phyloP scores from a whole-genome alignment of 2,797 vertebrate genomes.

The Sparidentex hasta region DNA sequence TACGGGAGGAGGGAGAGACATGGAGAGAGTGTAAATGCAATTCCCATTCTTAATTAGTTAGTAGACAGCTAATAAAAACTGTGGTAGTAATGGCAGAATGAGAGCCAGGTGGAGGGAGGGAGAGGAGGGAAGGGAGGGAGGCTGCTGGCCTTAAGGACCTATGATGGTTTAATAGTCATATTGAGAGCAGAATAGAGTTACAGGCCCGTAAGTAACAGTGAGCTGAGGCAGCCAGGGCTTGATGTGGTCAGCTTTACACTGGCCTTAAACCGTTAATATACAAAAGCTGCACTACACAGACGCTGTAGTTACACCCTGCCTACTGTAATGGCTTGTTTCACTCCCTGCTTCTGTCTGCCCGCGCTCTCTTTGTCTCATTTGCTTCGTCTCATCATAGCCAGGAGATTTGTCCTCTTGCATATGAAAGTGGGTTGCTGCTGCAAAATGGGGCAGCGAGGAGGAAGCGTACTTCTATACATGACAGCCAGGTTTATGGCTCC shows the following conservation, averaged over 20 bases:
- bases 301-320: constrained; percentile 64
- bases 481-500: constrained; percentile 81
- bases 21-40: constrained; percentile 75
- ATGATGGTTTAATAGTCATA: constrained; percentile 87
- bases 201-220: constrained; percentile 78
- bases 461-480: constrained; percentile 58
- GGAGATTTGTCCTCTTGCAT: constrained; percentile 62
- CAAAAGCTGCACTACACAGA: constrained; percentile 64
- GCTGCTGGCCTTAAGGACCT: constrained; percentile 82
- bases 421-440: constrained; percentile 68
- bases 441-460: constrained; percentile 61
- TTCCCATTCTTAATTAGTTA: constrained; percentile 85
- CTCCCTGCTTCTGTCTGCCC: constrained; percentile 54
- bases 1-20: constrained; percentile 51
- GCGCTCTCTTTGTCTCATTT: constrained; percentile 41
- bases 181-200: constrained; percentile 84
- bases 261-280: constrained; percentile 76
- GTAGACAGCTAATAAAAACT: constrained; percentile 85
- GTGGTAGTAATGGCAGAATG: constrained; percentile 79
- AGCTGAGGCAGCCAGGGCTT: constrained; percentile 69
- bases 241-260: constrained; percentile 83
- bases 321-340: constrained; percentile 55
- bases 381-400: constrained; percentile 27
- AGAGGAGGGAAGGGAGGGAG: constrained; percentile 67
- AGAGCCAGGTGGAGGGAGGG: constrained; percentile 82